Evolutionary conservation across 2,888 invertebrate species (phyloP).

Genomic region (Drosophila prolongata): DNA sequence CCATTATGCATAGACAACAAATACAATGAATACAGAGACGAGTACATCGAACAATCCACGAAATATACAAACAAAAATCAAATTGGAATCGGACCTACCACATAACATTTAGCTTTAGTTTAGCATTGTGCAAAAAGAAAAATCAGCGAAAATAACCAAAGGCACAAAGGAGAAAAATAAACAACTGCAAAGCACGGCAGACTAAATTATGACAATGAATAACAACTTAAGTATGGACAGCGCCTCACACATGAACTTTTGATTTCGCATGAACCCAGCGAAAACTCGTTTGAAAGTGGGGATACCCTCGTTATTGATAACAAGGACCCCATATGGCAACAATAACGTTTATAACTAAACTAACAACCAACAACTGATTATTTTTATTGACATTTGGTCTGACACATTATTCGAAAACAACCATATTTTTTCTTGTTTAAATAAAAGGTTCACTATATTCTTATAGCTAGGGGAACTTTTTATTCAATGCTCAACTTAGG

Average conservation of each 20-base stretch:
- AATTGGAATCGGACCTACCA: conserved; percentile 53
- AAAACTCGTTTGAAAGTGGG: conserved; percentile 1
- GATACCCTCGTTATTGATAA: not conserved
- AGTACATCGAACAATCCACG: not conserved
- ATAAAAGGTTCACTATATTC: not conserved
- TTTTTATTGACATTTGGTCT: conserved; percentile 7
- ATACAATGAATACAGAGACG: conserved; percentile 18
- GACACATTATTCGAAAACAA: not conserved
- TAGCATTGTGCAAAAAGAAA: conserved; percentile 43
- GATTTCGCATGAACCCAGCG: not conserved
- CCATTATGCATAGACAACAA: conserved; percentile 44
- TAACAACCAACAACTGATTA: conserved; percentile 5
- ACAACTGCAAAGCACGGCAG: conserved; percentile 14
- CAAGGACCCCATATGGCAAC: not conserved
- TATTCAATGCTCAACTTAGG: not conserved
- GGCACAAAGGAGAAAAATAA: conserved; percentile 7
- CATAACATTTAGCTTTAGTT: conserved; percentile 47
- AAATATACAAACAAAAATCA: conserved; percentile 1
- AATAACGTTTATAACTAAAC: not conserved
- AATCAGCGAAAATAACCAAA: conserved; percentile 10
- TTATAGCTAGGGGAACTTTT: not conserved
- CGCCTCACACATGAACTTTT: conserved; percentile 20
- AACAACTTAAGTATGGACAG: conserved; percentile 32
- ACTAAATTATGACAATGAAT: conserved; percentile 48
- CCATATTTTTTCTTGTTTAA: not conserved